Conservation (phyloP, 2,113 vertebrate species). For the Triplophysa rosa region DNA sequence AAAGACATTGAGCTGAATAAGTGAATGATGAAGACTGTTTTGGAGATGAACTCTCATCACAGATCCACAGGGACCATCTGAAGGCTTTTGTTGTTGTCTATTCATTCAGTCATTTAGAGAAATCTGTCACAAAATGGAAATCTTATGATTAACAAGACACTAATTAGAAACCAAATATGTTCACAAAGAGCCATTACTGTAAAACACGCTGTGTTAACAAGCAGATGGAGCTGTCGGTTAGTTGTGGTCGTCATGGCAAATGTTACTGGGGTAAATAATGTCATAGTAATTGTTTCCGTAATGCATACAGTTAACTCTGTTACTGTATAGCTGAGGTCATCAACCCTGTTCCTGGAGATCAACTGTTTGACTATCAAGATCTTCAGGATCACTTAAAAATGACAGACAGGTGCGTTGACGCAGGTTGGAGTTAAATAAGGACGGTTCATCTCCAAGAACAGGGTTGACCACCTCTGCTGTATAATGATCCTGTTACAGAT, state of each 20-base stretch:
- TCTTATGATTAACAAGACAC: slow-evolving; percentile 1
- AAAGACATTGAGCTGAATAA: background rate
- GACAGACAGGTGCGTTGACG: too few relatives aligned
- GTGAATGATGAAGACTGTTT: too few relatives aligned
- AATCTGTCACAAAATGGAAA: background rate
- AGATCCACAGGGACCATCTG: slow-evolving; percentile 8
- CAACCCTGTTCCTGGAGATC: too few relatives aligned
- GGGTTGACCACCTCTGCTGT: too few relatives aligned
- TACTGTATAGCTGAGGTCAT: background rate
- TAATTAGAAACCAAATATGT: slow-evolving; percentile 7
- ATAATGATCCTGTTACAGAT: background rate
- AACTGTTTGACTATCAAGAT: too few relatives aligned
- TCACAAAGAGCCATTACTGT: background rate
- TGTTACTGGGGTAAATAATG: slow-evolving; percentile 1
- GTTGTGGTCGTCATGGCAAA: slow-evolving; percentile 6
- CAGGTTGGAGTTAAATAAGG: too few relatives aligned
- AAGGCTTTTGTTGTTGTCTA: too few relatives aligned
- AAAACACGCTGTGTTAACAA: background rate
- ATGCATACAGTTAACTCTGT: background rate
- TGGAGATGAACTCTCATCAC: background rate
- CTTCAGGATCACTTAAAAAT: too few relatives aligned
- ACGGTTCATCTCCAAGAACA: too few relatives aligned
- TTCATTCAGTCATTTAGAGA: background rate
- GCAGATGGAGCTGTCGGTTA: slow-evolving; percentile 24
- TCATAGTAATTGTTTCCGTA: background rate